A percentile compares a stretch with the other conserved stretches of the same genome.
Evolutionary conservation across 2,113 vertebrate genomes (phyloP).

Genomic region (Echinops telfairi): DNA sequence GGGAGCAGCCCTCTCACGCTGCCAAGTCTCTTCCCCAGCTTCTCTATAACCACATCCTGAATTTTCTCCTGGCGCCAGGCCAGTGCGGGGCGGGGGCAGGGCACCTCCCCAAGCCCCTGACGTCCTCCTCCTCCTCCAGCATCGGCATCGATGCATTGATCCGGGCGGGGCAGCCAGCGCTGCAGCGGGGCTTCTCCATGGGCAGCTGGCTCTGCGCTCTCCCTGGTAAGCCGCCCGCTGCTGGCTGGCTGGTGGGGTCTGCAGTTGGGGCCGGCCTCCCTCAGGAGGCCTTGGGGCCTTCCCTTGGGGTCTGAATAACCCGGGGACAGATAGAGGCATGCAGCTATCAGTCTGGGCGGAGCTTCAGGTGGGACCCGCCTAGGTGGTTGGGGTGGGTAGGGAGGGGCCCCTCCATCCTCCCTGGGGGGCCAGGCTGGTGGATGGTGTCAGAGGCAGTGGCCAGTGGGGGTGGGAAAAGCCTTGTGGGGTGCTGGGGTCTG

Average conservation of each 20-base stretch:
- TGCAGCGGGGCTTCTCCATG: conserved; percentile 61
- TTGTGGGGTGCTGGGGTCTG: not conserved
- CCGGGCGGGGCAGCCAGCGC: not conserved
- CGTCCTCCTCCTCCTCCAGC: not conserved
- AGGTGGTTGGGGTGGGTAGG: no score
- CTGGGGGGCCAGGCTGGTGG: rapidly evolving
- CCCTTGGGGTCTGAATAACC: rapidly evolving
- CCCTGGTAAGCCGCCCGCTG: conserved; percentile 16
- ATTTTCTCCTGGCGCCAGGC: conserved; percentile 53
- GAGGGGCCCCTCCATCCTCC: not conserved
- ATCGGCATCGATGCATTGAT: not conserved
- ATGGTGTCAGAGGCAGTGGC: not conserved
- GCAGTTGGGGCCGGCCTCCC: no score
- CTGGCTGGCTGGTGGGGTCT: not conserved
- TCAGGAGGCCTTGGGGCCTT: not conserved
- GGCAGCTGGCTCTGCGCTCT: conserved; percentile 74
- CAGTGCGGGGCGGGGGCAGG: not conserved
- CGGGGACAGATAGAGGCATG: not conserved
- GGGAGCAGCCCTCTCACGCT: not conserved
- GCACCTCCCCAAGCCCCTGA: conserved; percentile 23
- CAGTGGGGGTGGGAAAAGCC: rapidly evolving
- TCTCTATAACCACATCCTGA: conserved; percentile 71
- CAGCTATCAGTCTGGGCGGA: not conserved
- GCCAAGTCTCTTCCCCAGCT: conserved; percentile 15
- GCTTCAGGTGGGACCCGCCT: no score